Base-by-base conservation (phyloP, 2,888 invertebrate species). In the Eueremaeus valkanovi region DNA sequence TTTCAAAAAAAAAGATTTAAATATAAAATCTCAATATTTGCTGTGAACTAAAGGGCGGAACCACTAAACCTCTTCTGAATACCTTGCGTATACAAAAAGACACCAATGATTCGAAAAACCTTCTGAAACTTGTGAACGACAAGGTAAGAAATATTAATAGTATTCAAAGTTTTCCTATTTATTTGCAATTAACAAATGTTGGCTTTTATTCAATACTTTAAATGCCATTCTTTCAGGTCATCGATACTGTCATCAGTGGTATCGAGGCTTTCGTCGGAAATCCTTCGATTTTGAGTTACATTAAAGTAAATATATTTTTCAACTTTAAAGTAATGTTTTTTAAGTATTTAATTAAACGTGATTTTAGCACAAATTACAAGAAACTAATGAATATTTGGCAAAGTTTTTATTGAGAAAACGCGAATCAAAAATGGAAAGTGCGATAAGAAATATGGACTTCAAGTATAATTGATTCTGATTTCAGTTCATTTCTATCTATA, bases 31-130 rank as follows among this genome's bases (percentile, higher is more conserved):
- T 31, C 29, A 13, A 1, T 18, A 33, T 18, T 33, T 29, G 31
- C n/a, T 66, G 27, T 63, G 66, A 24, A 31, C 6, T 8, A 66
- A 13, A 74, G 74, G 74, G 74, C 6, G 63, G 66, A 36, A 74
- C 74, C 5, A 74, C 74, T 24, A 74, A 74, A 24, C 63, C 74
- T 3, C 36, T 74, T 66, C 40, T 74, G 3, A 58, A 74, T 18
- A n/a, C 13, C 11, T 66, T 74, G 40, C 9, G 42, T 18, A 74
- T 74, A 33, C 61, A 74, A 72, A 40, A 40, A 72, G 74, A 74
- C 21, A 5, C 18, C 1, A 24, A 27, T 31, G 21, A 66, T 8
- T 21, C 5, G 8, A 36, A 36, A 36, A 66, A 36, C 33, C 36
- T 66, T 36, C 36, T 8, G 6, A 18, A 27, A 5, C 1, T 66